A percentile compares a stretch with the other conserved stretches of the same genome.
These are phyloP conservation scores for Caenorhabditis auriculariae DNA, from an alignment of 2,888 invertebrate species.

Conservation along the genomic window DNA sequence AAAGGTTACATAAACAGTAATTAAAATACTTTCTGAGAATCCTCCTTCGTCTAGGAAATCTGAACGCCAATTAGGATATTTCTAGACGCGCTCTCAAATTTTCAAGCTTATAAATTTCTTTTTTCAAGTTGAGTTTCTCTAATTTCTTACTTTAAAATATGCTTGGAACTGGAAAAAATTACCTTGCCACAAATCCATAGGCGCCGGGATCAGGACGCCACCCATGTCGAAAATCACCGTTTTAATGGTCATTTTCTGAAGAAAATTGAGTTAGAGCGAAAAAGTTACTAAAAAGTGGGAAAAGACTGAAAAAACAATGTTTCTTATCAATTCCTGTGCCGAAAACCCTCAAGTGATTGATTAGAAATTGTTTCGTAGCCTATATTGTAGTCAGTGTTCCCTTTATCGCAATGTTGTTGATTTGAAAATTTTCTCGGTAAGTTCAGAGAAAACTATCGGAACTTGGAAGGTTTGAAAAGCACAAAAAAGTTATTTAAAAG, in stretches of 20 bases:
- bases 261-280: neutral
- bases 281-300: neutral
- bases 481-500: no score
- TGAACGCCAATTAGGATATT: neutral
- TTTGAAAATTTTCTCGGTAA: no score
- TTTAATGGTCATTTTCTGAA: constrained; percentile 26
- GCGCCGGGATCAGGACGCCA: constrained; percentile 66
- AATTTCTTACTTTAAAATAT: neutral
- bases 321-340: no score
- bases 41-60: neutral
- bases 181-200: constrained; percentile 61
- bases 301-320: no score
- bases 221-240: constrained; percentile 68
- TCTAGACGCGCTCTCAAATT: neutral
- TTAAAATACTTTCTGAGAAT: neutral
- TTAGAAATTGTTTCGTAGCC: no score
- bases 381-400: no score
- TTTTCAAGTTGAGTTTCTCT: neutral
- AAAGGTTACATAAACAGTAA: no score
- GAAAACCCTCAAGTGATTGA: no score
- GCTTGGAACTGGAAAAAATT: neutral
- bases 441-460: no score
- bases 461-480: no score
- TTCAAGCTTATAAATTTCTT: neutral
- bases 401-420: no score